phyloP scores from a whole-genome alignment of 2,113 vertebrate genomes.

The Albula goreensis region DNA sequence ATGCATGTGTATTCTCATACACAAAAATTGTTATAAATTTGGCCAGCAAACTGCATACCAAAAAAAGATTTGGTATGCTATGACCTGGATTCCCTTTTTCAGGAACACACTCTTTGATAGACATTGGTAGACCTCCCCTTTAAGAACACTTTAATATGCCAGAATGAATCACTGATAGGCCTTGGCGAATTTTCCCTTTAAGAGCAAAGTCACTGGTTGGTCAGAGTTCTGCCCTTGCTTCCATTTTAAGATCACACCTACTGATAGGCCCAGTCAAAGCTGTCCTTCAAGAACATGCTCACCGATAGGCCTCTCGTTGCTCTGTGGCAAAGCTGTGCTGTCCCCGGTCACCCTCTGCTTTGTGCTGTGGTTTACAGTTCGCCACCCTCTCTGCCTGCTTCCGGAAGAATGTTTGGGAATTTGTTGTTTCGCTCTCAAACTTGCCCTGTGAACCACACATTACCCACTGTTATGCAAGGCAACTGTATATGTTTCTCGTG shows the following conservation, averaged over 20 bases:
- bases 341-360: conserved; percentile 5
- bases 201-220: neutral
- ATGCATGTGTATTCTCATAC: neutral
- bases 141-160: no score
- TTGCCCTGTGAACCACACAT: conserved; percentile 18
- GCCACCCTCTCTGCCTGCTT: conserved; percentile 40
- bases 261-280: neutral
- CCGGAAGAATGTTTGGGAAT: conserved; percentile 32
- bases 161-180: no score
- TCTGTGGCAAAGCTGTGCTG: conserved; percentile 31
- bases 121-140: no score
- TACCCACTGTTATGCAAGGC: no score
- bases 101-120: no score
- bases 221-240: neutral
- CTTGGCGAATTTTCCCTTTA: no score
- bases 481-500: no score
- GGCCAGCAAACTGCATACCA: no score
- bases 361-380: conserved; percentile 37
- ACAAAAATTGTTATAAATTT: no score
- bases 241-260: neutral
- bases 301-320: conserved; percentile 40
- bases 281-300: neutral
- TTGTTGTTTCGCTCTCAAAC: conserved; percentile 32
- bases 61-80: no score
- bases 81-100: no score